These are phyloP conservation scores for Orchesellides sinensis DNA, from an alignment of 2,888 invertebrate species.

Conservation along the genomic window DNA sequence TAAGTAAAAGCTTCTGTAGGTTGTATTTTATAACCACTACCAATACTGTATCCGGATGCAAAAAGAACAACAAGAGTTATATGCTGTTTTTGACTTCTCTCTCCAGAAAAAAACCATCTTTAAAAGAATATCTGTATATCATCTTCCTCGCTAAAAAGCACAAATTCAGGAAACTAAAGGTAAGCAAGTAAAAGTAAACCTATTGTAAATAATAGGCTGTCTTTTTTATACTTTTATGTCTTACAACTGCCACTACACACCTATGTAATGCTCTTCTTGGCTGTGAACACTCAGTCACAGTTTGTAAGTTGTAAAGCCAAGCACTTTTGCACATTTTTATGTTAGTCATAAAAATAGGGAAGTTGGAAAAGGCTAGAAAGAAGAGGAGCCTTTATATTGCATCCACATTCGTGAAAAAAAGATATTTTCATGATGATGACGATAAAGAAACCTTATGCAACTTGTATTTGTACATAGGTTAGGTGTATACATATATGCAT, in stretches of 20 bases:
- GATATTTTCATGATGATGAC: neutral
- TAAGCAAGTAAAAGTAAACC: conserved; percentile 23
- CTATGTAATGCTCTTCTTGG: neutral
- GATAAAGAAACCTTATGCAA: neutral
- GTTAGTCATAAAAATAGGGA: conserved; percentile 18
- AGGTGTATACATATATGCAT: neutral
- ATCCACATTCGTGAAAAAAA: too few species aligned
- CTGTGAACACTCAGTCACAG: neutral
- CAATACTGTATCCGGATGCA: too few species aligned
- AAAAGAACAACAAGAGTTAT: too few species aligned
- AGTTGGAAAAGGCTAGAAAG: neutral
- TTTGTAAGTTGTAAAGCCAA: conserved; percentile 25
- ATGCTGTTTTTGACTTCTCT: too few species aligned
- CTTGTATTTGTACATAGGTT: neutral
- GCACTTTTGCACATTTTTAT: conserved; percentile 36
- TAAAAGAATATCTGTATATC: too few species aligned
- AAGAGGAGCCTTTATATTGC: too few species aligned
- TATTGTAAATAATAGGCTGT: conserved; percentile 15
- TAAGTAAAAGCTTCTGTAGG: too few species aligned
- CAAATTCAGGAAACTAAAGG: conserved; percentile 1
- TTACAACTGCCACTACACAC: neutral
- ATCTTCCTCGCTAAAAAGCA: too few species aligned
- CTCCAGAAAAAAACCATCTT: too few species aligned
- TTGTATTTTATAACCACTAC: too few species aligned
- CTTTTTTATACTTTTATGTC: neutral